Evolutionary conservation across 2,888 invertebrate genomes (phyloP).

Genomic region (Formica aserva): DNA sequence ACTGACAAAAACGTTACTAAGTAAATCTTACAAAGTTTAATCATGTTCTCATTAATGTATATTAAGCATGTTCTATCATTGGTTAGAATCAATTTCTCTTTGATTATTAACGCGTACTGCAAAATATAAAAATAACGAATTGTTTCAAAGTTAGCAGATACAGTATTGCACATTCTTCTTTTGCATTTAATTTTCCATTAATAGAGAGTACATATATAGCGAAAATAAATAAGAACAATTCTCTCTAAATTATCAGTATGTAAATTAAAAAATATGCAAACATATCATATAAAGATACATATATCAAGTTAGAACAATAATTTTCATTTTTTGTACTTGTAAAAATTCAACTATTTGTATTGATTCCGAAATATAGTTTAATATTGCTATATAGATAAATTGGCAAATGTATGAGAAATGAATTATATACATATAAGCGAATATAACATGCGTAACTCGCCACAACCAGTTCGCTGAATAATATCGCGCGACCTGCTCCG

Average conservation of each 20-base stretch:
- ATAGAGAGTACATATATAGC: too few relatives aligned
- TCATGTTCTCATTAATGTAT: not conserved
- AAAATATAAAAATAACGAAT: not conserved
- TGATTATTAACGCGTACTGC: not conserved
- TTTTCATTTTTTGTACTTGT: slow-evolving; percentile 6
- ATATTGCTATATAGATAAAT: slow-evolving; percentile 5
- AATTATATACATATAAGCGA: slow-evolving; percentile 29
- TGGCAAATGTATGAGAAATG: slow-evolving; percentile 27
- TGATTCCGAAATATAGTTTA: not conserved
- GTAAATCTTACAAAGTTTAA: not conserved
- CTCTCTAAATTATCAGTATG: not conserved
- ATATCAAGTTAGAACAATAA: not conserved
- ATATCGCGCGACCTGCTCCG: slow-evolving; percentile 29
- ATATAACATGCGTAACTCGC: slow-evolving; percentile 36
- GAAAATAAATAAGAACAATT: not conserved
- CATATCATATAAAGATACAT: not conserved
- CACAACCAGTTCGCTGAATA: slow-evolving; percentile 48
- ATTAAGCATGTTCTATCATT: not conserved
- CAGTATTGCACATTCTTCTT: not conserved
- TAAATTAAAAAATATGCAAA: not conserved
- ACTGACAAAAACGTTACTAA: not conserved
- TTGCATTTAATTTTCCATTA: not conserved
- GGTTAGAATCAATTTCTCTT: not conserved
- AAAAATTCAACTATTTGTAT: slow-evolving; percentile 27
- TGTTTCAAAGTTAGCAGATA: not conserved